Percentiles rank a stretch among this genome's conserved stretches.
Evolutionary conservation across 2,113 vertebrate species (phyloP).

Genomic region (Meleagris gallopavo): DNA sequence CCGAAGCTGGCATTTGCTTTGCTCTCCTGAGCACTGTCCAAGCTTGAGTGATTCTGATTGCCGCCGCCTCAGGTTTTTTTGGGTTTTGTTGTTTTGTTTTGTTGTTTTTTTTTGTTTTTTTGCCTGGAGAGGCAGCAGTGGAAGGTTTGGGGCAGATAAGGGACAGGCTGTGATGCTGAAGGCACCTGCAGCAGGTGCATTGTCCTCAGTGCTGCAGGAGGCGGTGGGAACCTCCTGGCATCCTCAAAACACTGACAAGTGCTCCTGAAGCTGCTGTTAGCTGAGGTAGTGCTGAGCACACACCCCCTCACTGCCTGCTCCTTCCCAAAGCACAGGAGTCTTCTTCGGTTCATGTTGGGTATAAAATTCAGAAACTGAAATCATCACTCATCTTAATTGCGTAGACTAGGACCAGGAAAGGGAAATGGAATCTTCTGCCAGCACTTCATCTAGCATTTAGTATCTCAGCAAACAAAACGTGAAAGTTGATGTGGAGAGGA

Average conservation of each 20-base stretch:
- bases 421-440: conserved; percentile 14
- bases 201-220: neutral
- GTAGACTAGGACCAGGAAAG: neutral
- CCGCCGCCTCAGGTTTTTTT: neutral
- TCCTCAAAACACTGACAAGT: neutral
- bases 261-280: neutral
- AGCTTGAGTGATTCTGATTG: rapidly evolving
- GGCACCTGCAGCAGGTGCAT: neutral
- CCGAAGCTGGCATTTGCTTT: conserved; percentile 5
- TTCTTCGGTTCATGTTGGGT: neutral
- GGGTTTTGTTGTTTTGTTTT: neutral
- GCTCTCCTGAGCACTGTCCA: neutral
- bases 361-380: conserved; percentile 22
- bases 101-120: neutral
- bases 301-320: neutral
- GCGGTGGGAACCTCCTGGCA: neutral
- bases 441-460: conserved; percentile 28
- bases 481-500: neutral
- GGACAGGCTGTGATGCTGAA: neutral
- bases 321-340: neutral
- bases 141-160: neutral
- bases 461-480: neutral
- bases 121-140: neutral
- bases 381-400: conserved; percentile 9
- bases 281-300: neutral